Conservation (phyloP, 2,113 vertebrate genomes). For the Natator depressus region DNA sequence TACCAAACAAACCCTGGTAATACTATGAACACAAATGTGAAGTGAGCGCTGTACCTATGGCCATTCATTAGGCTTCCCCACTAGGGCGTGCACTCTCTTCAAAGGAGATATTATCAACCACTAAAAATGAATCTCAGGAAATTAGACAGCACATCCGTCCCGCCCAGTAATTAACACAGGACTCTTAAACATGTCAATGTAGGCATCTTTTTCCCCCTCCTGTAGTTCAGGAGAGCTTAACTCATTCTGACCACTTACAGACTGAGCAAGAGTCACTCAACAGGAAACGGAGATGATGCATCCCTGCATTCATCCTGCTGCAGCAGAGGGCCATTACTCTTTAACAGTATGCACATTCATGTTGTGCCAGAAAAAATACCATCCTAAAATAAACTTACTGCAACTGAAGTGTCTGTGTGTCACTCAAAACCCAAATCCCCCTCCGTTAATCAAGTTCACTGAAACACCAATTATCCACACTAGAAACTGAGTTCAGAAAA, state of each 20-base stretch:
- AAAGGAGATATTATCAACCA: neutral
- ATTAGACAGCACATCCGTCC: slow-evolving; percentile 7
- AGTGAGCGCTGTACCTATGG: neutral
- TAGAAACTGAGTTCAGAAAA: neutral
- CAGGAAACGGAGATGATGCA: neutral
- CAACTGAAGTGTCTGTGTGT: neutral
- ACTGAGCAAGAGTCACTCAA: neutral
- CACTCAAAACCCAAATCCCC: neutral
- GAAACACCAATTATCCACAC: neutral
- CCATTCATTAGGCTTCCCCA: neutral
- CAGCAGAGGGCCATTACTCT: neutral
- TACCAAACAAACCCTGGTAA: neutral
- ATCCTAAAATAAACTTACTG: neutral
- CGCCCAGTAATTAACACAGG: slow-evolving; percentile 42
- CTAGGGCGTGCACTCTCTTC: neutral
- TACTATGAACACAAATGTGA: neutral
- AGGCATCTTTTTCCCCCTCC: neutral
- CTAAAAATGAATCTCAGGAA: neutral
- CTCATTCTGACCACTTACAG: neutral
- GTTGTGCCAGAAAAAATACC: neutral
- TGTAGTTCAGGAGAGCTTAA: neutral
- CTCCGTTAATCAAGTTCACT: neutral
- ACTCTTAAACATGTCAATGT: slow-evolving; percentile 10
- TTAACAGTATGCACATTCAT: neutral
- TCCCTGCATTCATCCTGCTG: neutral